A percentile compares a stretch with the other conserved stretches of the same genome.
Conservation (phyloP, 2,797 vertebrate species). For the Linurgus olivaceus region DNA sequence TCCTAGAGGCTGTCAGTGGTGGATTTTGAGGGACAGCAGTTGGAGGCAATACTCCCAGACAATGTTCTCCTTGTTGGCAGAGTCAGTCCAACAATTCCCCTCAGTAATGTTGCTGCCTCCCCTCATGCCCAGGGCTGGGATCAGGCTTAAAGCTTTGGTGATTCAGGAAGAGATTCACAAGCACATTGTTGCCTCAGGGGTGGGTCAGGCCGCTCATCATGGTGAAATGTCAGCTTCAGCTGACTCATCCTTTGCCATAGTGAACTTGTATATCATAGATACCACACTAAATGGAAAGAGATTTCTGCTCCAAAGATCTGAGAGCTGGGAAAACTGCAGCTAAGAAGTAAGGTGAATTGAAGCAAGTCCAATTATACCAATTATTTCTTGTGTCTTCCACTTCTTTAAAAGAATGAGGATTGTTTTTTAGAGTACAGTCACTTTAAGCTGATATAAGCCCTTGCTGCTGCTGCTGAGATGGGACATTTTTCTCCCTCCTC, state of each 20-base stretch:
- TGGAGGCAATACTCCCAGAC: background rate
- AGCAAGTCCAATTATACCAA: background rate
- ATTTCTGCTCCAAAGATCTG: background rate
- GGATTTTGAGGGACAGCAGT: background rate
- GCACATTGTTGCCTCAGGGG: background rate
- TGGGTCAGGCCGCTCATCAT: background rate
- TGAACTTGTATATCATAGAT: background rate
- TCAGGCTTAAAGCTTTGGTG: background rate
- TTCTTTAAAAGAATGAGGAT: background rate
- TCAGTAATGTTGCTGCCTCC: background rate
- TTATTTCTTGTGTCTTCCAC: background rate
- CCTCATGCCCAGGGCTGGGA: background rate
- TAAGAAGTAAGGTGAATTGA: background rate
- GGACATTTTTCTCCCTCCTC: background rate
- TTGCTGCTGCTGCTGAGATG: background rate
- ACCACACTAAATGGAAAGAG: background rate
- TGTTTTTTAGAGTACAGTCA: background rate
- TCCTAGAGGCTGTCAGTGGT: background rate
- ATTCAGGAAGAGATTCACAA: background rate
- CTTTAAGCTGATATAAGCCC: background rate
- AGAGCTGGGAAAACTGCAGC: background rate
- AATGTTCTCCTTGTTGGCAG: background rate
- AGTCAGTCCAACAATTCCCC: background rate
- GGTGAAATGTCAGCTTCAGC: background rate
- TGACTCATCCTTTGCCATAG: background rate